Evolutionary conservation across 1,140 invertebrate genomes (phyloP).

Genomic region (Ylistrum balloti): DNA sequence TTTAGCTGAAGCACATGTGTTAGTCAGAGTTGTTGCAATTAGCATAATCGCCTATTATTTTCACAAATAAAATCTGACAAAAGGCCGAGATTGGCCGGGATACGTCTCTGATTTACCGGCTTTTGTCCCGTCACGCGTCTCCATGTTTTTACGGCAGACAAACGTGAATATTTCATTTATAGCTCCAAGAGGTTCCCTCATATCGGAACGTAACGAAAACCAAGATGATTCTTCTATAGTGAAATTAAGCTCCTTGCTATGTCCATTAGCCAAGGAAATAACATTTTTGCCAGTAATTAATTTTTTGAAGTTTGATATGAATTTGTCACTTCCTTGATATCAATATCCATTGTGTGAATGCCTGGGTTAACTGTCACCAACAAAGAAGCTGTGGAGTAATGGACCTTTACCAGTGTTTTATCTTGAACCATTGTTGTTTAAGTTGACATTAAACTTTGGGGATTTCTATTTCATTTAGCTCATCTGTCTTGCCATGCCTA

Average conservation of each 20-base stretch:
- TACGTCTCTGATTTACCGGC: slow-evolving; percentile 37
- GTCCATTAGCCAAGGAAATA: slow-evolving; percentile 25
- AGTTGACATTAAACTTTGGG: neutral
- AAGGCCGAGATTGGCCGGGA: slow-evolving; percentile 16
- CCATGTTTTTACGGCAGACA: slow-evolving; percentile 25
- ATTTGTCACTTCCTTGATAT: neutral
- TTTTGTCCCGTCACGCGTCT: slow-evolving; percentile 36
- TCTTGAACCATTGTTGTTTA: slow-evolving; percentile 3
- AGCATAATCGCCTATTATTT: slow-evolving; percentile 35
- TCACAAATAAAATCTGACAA: slow-evolving; percentile 40
- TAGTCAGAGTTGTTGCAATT: slow-evolving; percentile 24
- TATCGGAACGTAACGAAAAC: slow-evolving; percentile 5
- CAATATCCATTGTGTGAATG: neutral
- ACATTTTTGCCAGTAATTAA: slow-evolving; percentile 39
- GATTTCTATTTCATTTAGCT: slow-evolving; percentile 40
- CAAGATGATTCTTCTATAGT: neutral
- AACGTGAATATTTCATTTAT: slow-evolving; percentile 40
- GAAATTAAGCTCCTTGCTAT: slow-evolving; percentile 29
- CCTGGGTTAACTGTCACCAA: neutral
- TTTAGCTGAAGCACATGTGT: slow-evolving; percentile 33
- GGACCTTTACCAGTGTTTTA: slow-evolving; percentile 3
- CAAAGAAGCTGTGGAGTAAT: neutral
- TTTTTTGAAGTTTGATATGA: slow-evolving; percentile 40
- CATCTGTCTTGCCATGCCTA: neutral
- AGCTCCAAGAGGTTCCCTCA: neutral